These are phyloP conservation scores for Hyla sarda DNA, from an alignment of 2,113 vertebrate species.

Conservation along the genomic window DNA sequence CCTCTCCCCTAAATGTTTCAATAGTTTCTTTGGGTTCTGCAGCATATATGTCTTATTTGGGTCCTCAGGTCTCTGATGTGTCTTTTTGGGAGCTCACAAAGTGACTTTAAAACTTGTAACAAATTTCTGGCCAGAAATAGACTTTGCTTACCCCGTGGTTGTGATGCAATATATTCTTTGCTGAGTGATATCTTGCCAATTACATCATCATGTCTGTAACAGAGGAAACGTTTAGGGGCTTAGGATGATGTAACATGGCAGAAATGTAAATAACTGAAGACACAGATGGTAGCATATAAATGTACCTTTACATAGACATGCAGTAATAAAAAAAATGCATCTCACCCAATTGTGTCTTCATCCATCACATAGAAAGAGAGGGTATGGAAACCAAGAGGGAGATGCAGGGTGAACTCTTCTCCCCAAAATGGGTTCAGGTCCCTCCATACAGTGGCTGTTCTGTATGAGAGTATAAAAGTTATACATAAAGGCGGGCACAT, in stretches of 20 bases:
- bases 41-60: too few species aligned
- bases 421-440: constrained; percentile 93
- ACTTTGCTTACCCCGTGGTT: constrained; percentile 77
- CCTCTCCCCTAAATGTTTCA: neutral
- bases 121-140: neutral
- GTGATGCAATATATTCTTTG: constrained; percentile 79
- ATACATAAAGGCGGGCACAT: too few species aligned
- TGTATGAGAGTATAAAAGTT: constrained; percentile 64
- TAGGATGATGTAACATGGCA: neutral
- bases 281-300: neutral
- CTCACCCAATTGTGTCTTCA: constrained; percentile 87
- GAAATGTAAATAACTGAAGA: neutral
- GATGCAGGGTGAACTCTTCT: constrained; percentile 86
- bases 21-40: neutral
- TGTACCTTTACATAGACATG: neutral
- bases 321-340: neutral
- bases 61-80: neutral
- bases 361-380: constrained; percentile 89
- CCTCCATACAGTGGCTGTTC: constrained; percentile 89
- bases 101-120: neutral
- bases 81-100: neutral
- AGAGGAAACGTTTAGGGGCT: neutral
- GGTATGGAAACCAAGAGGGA: constrained; percentile 83
- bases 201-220: constrained; percentile 83
- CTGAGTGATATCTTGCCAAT: constrained; percentile 88